Evolutionary conservation across 2,797 vertebrate species (phyloP).

Genomic region (Phrynocephalus vlangalii): DNA sequence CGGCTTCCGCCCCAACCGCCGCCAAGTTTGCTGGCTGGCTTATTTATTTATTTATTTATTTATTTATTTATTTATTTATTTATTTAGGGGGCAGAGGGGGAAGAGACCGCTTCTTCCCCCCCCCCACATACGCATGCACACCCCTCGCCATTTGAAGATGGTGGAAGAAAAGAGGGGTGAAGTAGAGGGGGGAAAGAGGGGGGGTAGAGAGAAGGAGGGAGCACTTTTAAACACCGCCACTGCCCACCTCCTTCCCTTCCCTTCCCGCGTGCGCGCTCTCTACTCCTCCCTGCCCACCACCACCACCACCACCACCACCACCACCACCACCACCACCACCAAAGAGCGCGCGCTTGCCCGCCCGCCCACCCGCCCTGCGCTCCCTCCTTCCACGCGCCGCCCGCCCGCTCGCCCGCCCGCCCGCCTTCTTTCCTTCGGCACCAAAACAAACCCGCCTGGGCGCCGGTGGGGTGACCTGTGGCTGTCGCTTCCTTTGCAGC

Average conservation of each 20-base stretch:
- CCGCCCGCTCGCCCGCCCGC: too few species aligned
- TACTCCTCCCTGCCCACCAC: too few species aligned
- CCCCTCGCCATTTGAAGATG: slow-evolving; percentile 6
- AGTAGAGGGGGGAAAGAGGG: too few species aligned
- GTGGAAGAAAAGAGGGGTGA: too few species aligned
- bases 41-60: too few species aligned
- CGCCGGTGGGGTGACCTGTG: slow-evolving; percentile 55
- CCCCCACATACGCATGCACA: background rate
- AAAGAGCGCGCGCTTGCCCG: too few species aligned
- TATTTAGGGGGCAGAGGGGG: background rate
- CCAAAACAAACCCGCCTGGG: slow-evolving; percentile 60
- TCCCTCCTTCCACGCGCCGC: background rate
- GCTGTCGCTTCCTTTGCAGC: slow-evolving; percentile 81
- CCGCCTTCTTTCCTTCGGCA: slow-evolving; percentile 50
- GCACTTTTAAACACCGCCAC: background rate
- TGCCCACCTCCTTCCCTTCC: background rate
- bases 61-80: background rate
- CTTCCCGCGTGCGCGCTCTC: too few species aligned
- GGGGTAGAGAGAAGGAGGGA: background rate
- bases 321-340: too few species aligned
- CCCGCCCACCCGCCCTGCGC: too few species aligned
- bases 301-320: too few species aligned
- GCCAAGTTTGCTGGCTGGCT: too few species aligned
- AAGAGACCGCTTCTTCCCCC: background rate
- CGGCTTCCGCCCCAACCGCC: too few species aligned